Conservation (phyloP, 92 coral and sea anemone species). For the Diadumene lineata region DNA sequence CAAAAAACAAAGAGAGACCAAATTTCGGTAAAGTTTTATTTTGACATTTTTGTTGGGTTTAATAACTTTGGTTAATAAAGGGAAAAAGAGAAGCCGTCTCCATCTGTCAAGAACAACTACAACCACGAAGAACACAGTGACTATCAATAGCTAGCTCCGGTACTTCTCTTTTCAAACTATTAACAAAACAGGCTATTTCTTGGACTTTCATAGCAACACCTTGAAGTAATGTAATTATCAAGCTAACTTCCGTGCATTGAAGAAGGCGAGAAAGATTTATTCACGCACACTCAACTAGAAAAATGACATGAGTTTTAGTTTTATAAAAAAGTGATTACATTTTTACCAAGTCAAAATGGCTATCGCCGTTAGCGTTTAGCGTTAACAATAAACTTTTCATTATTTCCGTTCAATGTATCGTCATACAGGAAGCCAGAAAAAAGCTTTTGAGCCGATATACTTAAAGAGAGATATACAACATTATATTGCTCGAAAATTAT, state of each 20-base stretch:
- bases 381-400: background rate
- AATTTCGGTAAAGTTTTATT: background rate
- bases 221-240: too few relatives aligned
- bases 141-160: too few relatives aligned
- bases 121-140: slow-evolving; percentile 34
- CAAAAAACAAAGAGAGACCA: background rate
- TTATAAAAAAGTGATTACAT: background rate
- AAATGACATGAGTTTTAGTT: background rate
- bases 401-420: slow-evolving; percentile 8
- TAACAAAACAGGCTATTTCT: too few relatives aligned
- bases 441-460: too few relatives aligned
- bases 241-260: too few relatives aligned
- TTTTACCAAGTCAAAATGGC: too few relatives aligned
- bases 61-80: background rate
- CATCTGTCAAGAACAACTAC: slow-evolving; percentile 51
- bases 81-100: background rate
- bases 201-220: too few relatives aligned
- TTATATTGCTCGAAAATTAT: too few relatives aligned
- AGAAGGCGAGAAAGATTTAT: background rate
- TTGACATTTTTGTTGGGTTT: slow-evolving; percentile 3
- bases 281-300: background rate
- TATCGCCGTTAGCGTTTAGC: background rate
- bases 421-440: background rate
- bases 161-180: too few relatives aligned
- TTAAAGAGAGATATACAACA: too few relatives aligned